Evolutionary conservation across 2,113 vertebrate genomes (phyloP).

Genomic region (Chiloscyllium plagiosum): DNA sequence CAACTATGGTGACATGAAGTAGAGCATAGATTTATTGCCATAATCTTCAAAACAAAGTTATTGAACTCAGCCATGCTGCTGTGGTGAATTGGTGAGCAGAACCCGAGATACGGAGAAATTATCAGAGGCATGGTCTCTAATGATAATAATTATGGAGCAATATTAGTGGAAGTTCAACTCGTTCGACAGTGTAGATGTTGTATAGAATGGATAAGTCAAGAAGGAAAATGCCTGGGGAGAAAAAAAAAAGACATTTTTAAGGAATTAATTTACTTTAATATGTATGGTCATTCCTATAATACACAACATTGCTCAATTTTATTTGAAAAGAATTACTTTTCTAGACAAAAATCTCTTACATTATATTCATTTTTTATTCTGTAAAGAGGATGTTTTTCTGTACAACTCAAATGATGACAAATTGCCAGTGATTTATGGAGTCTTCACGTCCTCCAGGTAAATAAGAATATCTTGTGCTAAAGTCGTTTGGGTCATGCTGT

Average conservation of each 20-base stretch:
- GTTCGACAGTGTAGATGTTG: not conserved
- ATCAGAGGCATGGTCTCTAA: not conserved
- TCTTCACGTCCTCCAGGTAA: conserved; percentile 78
- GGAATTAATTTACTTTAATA: not conserved
- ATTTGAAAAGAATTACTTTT: not conserved
- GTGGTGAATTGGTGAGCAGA: not conserved
- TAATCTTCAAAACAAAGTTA: no score
- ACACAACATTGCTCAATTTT: not conserved
- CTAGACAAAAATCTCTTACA: not conserved
- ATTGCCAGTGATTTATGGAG: conserved; percentile 68
- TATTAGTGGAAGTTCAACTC: not conserved
- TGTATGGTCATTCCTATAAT: not conserved
- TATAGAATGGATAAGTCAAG: not conserved
- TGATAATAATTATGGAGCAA: not conserved
- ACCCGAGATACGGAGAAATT: not conserved
- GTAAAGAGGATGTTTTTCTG: conserved; percentile 73
- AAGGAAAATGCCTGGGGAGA: not conserved
- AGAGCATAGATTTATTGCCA: no score
- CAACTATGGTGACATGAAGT: not conserved
- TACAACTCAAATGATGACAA: conserved; percentile 68
- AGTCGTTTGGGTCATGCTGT: not conserved
- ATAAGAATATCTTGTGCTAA: not conserved
- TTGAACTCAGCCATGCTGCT: not conserved
- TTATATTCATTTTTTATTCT: not conserved
- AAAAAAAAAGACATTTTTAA: not conserved